A percentile compares a stretch with the other conserved stretches of the same genome.
These are phyloP conservation scores for Toxotes jaculatrix DNA, from an alignment of 2,113 vertebrate species.

Conservation along the genomic window DNA sequence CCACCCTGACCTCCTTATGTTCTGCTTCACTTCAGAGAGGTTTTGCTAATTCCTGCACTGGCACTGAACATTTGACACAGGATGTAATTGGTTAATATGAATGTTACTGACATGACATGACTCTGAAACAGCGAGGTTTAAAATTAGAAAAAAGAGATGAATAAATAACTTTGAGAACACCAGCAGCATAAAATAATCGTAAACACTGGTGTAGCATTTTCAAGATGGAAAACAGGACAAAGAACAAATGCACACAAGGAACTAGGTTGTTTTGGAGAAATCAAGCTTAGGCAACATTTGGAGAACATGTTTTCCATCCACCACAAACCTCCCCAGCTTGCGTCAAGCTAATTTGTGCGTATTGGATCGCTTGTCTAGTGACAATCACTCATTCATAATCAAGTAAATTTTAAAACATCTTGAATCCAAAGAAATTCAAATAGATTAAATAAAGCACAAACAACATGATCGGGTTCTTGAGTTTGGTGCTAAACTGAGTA, in stretches of 20 bases:
- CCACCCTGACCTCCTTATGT: background rate
- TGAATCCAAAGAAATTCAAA: background rate
- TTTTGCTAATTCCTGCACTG: background rate
- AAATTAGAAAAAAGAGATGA: background rate
- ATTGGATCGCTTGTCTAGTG: background rate
- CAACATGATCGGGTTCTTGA: background rate
- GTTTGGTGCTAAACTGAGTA: background rate
- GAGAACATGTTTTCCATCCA: background rate
- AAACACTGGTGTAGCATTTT: background rate
- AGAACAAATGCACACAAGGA: background rate
- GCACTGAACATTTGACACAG: background rate
- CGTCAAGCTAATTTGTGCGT: background rate
- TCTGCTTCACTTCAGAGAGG: background rate
- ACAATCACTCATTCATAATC: constrained; percentile 7
- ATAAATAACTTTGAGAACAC: background rate
- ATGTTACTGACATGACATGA: background rate
- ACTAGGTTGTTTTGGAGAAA: constrained; percentile 12
- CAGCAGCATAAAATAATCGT: background rate
- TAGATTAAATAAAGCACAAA: background rate
- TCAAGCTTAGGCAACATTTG: background rate
- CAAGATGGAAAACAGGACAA: background rate
- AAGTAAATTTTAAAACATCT: background rate
- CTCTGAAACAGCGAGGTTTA: background rate
- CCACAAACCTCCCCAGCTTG: background rate
- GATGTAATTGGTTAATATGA: background rate